Evolutionary conservation across 2,888 invertebrate species (phyloP), one percentile per base, ranked within the genome.

Genomic region (Acanthosepion lycidas): DNA sequence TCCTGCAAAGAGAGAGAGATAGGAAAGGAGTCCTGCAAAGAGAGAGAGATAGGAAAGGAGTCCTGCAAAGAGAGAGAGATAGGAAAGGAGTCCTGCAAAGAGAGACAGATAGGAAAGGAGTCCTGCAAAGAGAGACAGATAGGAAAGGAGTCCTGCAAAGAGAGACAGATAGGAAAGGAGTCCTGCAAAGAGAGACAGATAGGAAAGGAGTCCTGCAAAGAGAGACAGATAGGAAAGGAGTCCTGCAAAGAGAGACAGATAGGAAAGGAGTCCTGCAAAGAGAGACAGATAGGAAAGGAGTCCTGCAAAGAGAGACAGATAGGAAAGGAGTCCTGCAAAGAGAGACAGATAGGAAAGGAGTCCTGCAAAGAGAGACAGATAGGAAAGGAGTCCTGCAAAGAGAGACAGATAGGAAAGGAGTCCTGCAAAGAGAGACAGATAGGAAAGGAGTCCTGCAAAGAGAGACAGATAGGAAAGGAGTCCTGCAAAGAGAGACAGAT

Each of bases 11-110:
- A n/a, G n/a, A n/a, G n/a, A n/a, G n/a, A n/a, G n/a, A n/a, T n/a
- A n/a, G 8, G 1, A 78, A 8, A n/a, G n/a, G 0, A n/a, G 12
- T 9, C 0, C 0, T 0, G n/a, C 1, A 18, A 3, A n/a, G n/a
- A 78, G 28, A 28, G 28, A 6, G 28, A 28, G 64, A 0, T 0
- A 5, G 6, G 0, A 28, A 28, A 9, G 28, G 64, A 28, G 64
- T n/a, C n/a, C n/a, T n/a, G n/a, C n/a, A n/a, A n/a, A n/a, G 6
- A 28, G 8, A 9, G 28, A 6, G n/a, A n/a, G 8, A 8, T n/a
- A n/a, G 64, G 0, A 78, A 26, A 42, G 42, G 0, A 42, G 42
- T 1, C 2, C 42, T 42, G 42, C 42, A 42, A 42, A 42, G 9
- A 12, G 28, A 6, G 28, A 28, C n/a, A 0, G 8, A 5, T 15